Conservation (phyloP, 2,113 vertebrate genomes). For the Myocastor coypus region DNA sequence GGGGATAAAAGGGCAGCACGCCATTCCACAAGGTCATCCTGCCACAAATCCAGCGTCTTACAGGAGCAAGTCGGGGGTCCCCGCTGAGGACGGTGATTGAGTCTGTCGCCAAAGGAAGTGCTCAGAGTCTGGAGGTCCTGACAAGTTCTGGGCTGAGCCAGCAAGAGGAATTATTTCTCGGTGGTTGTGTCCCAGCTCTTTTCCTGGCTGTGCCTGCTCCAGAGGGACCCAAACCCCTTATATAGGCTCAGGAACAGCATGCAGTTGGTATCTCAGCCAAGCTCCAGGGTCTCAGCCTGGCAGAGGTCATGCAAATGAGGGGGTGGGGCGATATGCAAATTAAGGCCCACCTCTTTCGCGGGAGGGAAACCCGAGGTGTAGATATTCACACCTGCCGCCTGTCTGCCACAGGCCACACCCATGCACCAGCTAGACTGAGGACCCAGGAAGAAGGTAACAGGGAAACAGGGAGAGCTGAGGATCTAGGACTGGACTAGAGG, state of each 20-base stretch:
- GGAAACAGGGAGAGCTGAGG: neutral
- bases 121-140: neutral
- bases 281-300: rapidly evolving
- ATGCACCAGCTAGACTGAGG: neutral
- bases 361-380: neutral
- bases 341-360: neutral
- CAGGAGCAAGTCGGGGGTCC: no score
- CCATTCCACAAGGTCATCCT: conserved; percentile 95
- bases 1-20: conserved; percentile 93
- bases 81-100: neutral
- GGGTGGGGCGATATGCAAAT: conserved; percentile 67
- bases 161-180: neutral
- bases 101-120: neutral
- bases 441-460: neutral
- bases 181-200: neutral
- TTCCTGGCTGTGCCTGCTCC: neutral
- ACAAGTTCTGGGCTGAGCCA: neutral
- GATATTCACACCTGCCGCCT: neutral
- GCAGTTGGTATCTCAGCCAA: rapidly evolving
- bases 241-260: conserved; percentile 56
- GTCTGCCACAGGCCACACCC: neutral
- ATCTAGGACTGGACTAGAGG: neutral
- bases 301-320: conserved; percentile 52
- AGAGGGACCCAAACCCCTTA: conserved; percentile 31
- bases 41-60: rapidly evolving